These are phyloP conservation scores for Pararge aegeria DNA, from an alignment of 1,140 invertebrate species.

Conservation along the genomic window DNA sequence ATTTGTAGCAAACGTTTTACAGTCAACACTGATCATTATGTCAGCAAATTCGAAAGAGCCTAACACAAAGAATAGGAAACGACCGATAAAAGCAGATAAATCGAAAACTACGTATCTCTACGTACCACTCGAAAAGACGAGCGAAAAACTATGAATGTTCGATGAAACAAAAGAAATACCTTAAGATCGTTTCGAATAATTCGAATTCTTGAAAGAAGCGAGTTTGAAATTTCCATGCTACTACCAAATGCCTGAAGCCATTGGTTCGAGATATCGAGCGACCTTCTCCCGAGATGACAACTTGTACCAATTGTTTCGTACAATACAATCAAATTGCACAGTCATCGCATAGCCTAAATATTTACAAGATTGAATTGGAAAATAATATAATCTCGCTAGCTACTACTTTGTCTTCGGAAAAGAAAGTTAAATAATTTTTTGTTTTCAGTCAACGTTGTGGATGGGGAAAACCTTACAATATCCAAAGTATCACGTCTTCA, in stretches of 20 bases:
- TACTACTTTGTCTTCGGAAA: too few species aligned
- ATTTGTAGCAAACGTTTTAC: too few species aligned
- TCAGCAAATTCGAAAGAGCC: constrained; percentile 44
- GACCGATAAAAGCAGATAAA: constrained; percentile 42
- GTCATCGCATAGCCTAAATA: constrained; percentile 53
- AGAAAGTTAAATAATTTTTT: not conserved
- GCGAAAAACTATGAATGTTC: constrained; percentile 39
- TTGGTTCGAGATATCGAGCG: constrained; percentile 38
- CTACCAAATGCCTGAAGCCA: constrained; percentile 42
- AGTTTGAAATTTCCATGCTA: constrained; percentile 43
- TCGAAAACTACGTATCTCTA: constrained; percentile 33
- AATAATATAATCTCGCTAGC: constrained; percentile 25
- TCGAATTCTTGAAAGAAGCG: constrained; percentile 37
- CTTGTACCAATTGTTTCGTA: constrained; percentile 54
- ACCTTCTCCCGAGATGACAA: constrained; percentile 46
- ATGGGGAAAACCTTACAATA: constrained; percentile 91
- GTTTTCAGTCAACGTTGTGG: constrained; percentile 89
- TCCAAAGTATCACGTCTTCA: constrained; percentile 93
- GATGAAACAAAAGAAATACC: constrained; percentile 35
- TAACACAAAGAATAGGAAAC: constrained; percentile 52
- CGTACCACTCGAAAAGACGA: constrained; percentile 30
- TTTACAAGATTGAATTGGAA: constrained; percentile 52
- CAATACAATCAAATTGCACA: constrained; percentile 55
- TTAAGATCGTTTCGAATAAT: constrained; percentile 29
- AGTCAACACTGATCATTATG: constrained; percentile 44